Conservation (phyloP, 2,888 invertebrate genomes). For the Epinotia brunnichana region DNA sequence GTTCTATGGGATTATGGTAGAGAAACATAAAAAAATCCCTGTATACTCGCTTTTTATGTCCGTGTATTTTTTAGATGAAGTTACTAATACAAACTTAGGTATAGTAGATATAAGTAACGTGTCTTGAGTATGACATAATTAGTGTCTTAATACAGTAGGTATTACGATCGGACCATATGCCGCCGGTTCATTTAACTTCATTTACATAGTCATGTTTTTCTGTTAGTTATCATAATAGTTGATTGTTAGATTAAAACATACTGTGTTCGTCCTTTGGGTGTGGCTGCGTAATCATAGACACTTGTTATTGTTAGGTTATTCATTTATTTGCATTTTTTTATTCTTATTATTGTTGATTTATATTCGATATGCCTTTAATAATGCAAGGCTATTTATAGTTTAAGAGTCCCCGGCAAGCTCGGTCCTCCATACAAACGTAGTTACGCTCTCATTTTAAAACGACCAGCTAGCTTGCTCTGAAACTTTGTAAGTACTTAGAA, state of each 20-base stretch:
- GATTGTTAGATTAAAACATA: conserved; percentile 27
- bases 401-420: too few species aligned
- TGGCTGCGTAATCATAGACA: not conserved
- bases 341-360: not conserved
- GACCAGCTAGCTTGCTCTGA: too few species aligned
- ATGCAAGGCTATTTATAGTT: too few species aligned
- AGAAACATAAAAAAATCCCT: too few species aligned
- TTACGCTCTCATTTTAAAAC: too few species aligned
- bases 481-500: too few species aligned
- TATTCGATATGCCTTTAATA: too few species aligned
- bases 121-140: conserved; percentile 29
- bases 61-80: not conserved
- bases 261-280: conserved; percentile 13
- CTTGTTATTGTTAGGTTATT: not conserved
- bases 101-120: not conserved
- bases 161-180: conserved; percentile 31
- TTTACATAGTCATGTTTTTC: conserved; percentile 42
- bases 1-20: too few species aligned
- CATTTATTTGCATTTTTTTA: not conserved
- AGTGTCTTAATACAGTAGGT: conserved; percentile 17
- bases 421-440: too few species aligned
- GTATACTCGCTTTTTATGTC: too few species aligned
- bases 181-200: too few species aligned
- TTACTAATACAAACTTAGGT: not conserved
- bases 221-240: conserved; percentile 39